phyloP scores from a whole-genome alignment of 2,113 vertebrate species.

The Formicarius rufipectus region DNA sequence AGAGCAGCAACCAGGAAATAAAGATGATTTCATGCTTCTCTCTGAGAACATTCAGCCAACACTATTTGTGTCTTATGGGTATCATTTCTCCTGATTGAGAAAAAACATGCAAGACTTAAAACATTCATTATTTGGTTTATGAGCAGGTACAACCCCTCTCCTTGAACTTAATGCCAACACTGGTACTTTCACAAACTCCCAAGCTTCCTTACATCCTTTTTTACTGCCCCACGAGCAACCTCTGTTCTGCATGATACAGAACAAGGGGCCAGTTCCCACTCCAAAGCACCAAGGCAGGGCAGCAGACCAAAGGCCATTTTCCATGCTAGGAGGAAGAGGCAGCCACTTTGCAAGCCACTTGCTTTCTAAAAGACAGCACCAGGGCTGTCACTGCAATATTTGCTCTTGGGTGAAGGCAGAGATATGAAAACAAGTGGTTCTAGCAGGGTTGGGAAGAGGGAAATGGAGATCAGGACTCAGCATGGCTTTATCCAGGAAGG shows the following conservation, averaged over 20 bases:
- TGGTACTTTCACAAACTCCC: not conserved
- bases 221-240: not conserved
- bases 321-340: not conserved
- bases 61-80: not conserved
- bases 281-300: not conserved
- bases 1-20: not conserved
- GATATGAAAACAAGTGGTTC: accelerated
- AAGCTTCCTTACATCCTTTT: not conserved
- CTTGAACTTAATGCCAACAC: not conserved
- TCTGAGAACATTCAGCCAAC: not conserved
- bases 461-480: not conserved
- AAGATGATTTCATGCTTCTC: not conserved
- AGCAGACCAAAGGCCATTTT: not conserved
- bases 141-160: not conserved
- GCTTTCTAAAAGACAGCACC: not conserved
- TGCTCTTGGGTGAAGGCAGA: not conserved
- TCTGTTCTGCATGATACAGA: not conserved
- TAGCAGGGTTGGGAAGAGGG: not conserved
- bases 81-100: not conserved
- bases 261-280: not conserved
- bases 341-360: not conserved
- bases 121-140: no score
- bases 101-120: not conserved
- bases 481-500: not conserved
- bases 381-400: not conserved